Evolutionary conservation across 1,140 invertebrate genomes (phyloP).

Genomic region (Rhopalosiphum maidis): DNA sequence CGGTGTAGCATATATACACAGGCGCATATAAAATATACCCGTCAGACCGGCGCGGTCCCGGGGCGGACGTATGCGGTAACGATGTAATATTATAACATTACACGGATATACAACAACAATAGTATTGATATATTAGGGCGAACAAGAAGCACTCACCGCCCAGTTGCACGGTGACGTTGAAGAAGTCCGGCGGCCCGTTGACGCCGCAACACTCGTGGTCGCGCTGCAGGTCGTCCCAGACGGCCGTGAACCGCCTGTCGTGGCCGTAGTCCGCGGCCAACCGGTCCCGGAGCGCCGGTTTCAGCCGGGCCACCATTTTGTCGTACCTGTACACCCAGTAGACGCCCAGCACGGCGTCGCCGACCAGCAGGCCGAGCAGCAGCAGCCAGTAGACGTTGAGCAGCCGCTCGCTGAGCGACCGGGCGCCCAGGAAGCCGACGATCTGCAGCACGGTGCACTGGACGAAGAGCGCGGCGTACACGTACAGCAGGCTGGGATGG

Average conservation of each 20-base stretch:
- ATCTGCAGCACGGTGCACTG: constrained; percentile 68
- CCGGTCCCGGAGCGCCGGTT: constrained; percentile 70
- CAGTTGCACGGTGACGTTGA: constrained; percentile 57
- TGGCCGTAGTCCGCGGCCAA: constrained; percentile 72
- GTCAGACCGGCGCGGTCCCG: too few relatives aligned
- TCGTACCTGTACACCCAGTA: constrained; percentile 86
- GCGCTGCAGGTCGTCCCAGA: constrained; percentile 82
- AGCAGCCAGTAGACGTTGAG: constrained; percentile 87
- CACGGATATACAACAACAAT: too few relatives aligned
- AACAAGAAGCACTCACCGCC: background rate
- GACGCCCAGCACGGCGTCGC: constrained; percentile 83
- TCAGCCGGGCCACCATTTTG: constrained; percentile 74
- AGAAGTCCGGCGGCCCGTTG: constrained; percentile 72
- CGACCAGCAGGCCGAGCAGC: constrained; percentile 78
- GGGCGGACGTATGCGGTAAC: too few relatives aligned
- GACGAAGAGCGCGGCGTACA: constrained; percentile 78
- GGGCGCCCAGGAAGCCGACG: constrained; percentile 80
- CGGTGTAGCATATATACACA: too few relatives aligned
- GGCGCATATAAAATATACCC: too few relatives aligned
- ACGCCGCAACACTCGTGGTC: constrained; percentile 83
- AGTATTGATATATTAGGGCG: too few relatives aligned
- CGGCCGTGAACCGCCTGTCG: constrained; percentile 71
- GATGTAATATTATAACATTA: too few relatives aligned
- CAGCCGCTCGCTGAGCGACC: constrained; percentile 78
- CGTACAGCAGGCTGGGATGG: constrained; percentile 82